Base-by-base conservation (phyloP, 2,113 vertebrate species). In the Anser brachyrhynchus region DNA sequence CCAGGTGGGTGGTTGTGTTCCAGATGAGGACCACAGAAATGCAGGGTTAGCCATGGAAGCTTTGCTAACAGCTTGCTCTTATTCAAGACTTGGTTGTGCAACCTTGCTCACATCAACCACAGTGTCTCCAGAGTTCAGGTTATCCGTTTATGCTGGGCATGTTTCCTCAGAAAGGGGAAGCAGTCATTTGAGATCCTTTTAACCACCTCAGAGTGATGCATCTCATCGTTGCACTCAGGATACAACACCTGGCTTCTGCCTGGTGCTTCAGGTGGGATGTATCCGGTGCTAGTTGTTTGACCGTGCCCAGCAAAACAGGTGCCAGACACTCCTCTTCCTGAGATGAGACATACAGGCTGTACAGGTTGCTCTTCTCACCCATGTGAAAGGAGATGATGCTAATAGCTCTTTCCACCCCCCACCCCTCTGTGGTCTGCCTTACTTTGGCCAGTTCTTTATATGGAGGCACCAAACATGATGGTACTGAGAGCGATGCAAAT, bases 141-240 rank as follows among this genome's bases (percentile, higher is more conserved):
- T 43, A 55, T 18, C 15, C 37, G 10, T 0, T 1, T 1, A 70
- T 10, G 6, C 43, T 13, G 16, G 37, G 70, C 26, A 8, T 7
- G 46, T 35, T 28, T 11, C 39, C 57, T 51, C 26, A 52, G 51
- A 75, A 84, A 91, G 25, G 61, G n/a, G 21, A 80, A 75, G 43
- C 0, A 2, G 57, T 65, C 22, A 25, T 37, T 13, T 0, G 7
- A 70, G 29, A 41, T 28, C 10, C 41, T 35, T 81, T 55, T 54
- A 66, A 37, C 44, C 22, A 41, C 44, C n/a, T 41, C n/a, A 84
- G 54, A 31, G 33, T 33, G 14, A 39, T 49, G 17, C n/a, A 46
- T 19, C 51, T 14, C 18, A 18, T 54, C 21, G 29, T 39, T 22
- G n/a, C 28, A 13, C 25, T 70, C 65, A 6, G 39, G 44, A n/a